Evolutionary conservation across 1,140 invertebrate genomes (phyloP).

Genomic region (Drosophila ananassae): DNA sequence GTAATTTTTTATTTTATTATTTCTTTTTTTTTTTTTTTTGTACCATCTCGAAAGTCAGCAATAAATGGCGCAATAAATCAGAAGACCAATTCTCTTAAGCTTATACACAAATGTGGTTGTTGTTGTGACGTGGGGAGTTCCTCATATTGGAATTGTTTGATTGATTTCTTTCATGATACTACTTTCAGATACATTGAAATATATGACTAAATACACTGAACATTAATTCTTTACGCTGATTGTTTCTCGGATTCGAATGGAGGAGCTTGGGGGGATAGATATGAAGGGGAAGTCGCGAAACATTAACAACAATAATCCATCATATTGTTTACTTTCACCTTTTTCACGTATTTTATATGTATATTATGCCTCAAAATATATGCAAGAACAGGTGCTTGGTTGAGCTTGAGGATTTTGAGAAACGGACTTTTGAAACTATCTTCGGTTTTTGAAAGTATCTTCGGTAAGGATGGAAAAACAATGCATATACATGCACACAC

Average conservation of each 20-base stretch:
- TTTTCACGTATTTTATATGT: slow-evolving; percentile 54
- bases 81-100: slow-evolving; percentile 34
- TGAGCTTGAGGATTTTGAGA: too few species aligned
- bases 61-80: slow-evolving; percentile 61
- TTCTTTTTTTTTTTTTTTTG: slow-evolving; percentile 20
- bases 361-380: slow-evolving; percentile 39
- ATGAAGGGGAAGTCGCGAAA: slow-evolving; percentile 39
- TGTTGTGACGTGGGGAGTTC: slow-evolving; percentile 10
- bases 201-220: slow-evolving; percentile 40
- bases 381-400: not conserved
- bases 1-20: not conserved
- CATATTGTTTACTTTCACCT: slow-evolving; percentile 82
- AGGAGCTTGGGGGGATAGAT: not conserved
- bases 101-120: slow-evolving; percentile 12
- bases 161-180: slow-evolving; percentile 17
- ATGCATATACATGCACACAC: slow-evolving; percentile 43
- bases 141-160: slow-evolving; percentile 23
- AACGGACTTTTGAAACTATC: not conserved
- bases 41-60: slow-evolving; percentile 64
- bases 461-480: slow-evolving; percentile 16
- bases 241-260: slow-evolving; percentile 26
- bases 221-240: slow-evolving; percentile 39
- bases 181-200: slow-evolving; percentile 37
- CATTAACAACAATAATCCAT: slow-evolving; percentile 78
- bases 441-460: not conserved